These are phyloP conservation scores for Drosophila greeni DNA, from an alignment of 2,888 invertebrate species.

Conservation along the genomic window DNA sequence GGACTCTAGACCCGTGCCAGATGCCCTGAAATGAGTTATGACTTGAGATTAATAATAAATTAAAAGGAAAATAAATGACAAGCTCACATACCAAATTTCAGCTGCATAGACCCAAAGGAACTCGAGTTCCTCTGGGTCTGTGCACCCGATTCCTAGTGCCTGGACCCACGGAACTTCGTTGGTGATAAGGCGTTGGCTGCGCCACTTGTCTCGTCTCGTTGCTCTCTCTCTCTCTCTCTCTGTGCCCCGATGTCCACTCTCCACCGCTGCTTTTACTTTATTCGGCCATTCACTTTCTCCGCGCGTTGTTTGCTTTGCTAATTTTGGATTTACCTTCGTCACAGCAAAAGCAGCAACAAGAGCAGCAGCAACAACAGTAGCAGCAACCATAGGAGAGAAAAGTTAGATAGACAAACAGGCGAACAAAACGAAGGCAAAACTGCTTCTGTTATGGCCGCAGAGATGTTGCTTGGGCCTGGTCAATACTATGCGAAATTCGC, in stretches of 20 bases:
- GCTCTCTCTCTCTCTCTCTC: not conserved
- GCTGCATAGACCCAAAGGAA: not conserved
- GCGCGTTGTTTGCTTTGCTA: constrained; percentile 65
- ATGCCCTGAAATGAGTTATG: not conserved
- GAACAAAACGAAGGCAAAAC: constrained; percentile 37
- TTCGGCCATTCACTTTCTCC: constrained; percentile 69
- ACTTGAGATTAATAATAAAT: no score
- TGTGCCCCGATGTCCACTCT: constrained; percentile 1
- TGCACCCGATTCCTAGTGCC: not conserved
- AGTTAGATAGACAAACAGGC: constrained; percentile 36
- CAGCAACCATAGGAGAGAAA: constrained; percentile 6
- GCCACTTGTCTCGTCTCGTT: constrained; percentile 49
- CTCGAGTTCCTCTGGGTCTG: not conserved
- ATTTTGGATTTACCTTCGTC: constrained; percentile 51
- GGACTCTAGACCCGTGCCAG: not conserved
- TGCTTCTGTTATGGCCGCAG: constrained; percentile 19
- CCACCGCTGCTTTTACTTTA: constrained; percentile 62
- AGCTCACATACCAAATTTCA: no score
- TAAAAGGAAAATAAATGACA: no score
- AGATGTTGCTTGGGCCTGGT: constrained; percentile 33
- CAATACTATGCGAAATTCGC: constrained; percentile 13
- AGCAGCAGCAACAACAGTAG: constrained; percentile 10
- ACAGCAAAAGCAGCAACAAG: constrained; percentile 40
- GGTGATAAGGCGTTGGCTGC: constrained; percentile 61
- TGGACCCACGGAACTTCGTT: not conserved